These are phyloP conservation scores for Mormyrus hasselquistii DNA, from an alignment of 2,797 vertebrate species.

Conservation along the genomic window DNA sequence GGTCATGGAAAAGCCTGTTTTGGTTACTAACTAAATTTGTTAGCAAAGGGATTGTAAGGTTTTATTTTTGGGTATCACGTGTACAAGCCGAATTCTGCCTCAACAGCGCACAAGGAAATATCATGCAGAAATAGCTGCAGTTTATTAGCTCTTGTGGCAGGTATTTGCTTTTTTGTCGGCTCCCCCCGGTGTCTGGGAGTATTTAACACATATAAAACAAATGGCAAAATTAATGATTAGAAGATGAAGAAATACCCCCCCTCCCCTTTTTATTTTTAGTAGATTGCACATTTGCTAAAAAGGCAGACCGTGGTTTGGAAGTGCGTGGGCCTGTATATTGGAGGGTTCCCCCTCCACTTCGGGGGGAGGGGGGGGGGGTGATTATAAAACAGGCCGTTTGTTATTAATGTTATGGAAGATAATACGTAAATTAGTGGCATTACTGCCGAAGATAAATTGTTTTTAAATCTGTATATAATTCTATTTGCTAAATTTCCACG, in stretches of 20 bases:
- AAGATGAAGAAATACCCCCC: background rate
- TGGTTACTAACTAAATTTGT: conserved; percentile 3
- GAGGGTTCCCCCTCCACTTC: background rate
- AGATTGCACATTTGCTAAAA: background rate
- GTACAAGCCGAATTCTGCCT: background rate
- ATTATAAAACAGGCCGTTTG: conserved; percentile 18
- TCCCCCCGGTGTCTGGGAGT: background rate
- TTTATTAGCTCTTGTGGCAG: background rate
- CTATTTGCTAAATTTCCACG: conserved; percentile 51
- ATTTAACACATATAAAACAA: background rate
- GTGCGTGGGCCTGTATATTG: background rate
- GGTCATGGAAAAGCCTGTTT: background rate
- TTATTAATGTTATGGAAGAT: conserved; percentile 28
- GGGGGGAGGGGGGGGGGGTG: background rate
- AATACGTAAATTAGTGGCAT: conserved; percentile 41
- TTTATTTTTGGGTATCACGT: background rate
- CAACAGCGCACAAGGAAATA: background rate
- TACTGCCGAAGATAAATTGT: conserved; percentile 51
- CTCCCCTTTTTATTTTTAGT: background rate
- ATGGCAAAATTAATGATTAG: background rate
- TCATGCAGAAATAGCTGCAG: background rate
- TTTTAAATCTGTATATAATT: conserved; percentile 56
- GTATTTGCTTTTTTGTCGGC: background rate
- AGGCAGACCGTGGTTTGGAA: background rate
- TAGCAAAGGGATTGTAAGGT: background rate